Percentiles rank a stretch among this genome's conserved stretches.
These are phyloP conservation scores for Falco cherrug DNA, from an alignment of 2,797 vertebrate species.

Conservation along the genomic window DNA sequence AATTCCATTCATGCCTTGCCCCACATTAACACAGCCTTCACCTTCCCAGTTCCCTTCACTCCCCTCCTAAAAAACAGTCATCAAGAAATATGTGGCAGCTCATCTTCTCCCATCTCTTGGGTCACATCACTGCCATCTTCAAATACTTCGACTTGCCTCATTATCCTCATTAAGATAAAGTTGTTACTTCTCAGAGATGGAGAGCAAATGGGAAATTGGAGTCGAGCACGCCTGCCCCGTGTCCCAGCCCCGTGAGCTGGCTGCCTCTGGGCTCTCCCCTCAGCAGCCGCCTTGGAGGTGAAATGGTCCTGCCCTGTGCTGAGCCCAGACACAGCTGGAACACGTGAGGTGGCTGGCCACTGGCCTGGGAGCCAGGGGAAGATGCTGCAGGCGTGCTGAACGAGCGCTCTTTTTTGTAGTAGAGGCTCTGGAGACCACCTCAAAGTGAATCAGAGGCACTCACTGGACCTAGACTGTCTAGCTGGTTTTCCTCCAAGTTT, in stretches of 20 bases:
- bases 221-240: rapidly evolving
- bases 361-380: background rate
- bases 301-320: background rate
- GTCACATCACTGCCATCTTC: background rate
- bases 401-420: rapidly evolving
- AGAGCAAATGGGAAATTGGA: background rate
- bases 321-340: background rate
- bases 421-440: background rate
- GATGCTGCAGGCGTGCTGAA: rapidly evolving
- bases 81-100: background rate
- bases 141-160: background rate
- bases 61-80: background rate
- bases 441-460: background rate
- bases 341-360: background rate
- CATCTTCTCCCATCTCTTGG: background rate
- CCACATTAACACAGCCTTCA: background rate
- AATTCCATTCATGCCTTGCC: background rate
- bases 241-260: background rate
- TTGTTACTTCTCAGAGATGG: rapidly evolving
- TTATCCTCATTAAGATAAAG: background rate
- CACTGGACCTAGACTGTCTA: background rate
- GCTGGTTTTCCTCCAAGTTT: background rate
- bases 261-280: background rate
- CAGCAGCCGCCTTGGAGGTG: rapidly evolving
- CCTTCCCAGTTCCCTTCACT: background rate